phyloP scores from a whole-genome alignment of 2,888 invertebrate species.

The Drosophila vallismaia region DNA sequence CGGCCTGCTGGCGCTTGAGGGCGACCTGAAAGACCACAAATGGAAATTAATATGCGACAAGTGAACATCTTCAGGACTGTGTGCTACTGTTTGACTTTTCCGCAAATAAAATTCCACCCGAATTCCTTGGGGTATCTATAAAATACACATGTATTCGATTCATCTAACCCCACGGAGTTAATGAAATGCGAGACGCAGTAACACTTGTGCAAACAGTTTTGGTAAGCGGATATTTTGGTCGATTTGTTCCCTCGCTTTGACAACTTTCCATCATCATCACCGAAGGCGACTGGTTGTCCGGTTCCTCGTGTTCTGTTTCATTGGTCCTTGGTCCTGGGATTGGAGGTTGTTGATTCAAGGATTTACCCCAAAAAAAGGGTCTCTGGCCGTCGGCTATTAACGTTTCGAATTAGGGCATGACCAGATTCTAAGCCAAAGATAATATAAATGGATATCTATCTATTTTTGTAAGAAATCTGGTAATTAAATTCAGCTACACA shows the following conservation, averaged over 20 bases:
- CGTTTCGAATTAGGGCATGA: constrained; percentile 61
- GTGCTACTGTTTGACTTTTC: constrained; percentile 63
- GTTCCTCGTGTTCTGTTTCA: constrained; percentile 63
- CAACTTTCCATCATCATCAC: constrained; percentile 75
- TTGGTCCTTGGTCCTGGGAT: constrained; percentile 39
- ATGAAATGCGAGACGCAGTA: constrained; percentile 59
- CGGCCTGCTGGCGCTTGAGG: constrained; percentile 97
- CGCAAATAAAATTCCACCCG: constrained; percentile 34
- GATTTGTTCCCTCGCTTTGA: constrained; percentile 73
- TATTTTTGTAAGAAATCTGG: constrained; percentile 9
- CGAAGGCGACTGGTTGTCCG: constrained; percentile 11
- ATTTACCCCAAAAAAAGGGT: background rate
- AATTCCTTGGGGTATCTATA: constrained; percentile 61
- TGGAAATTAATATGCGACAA: constrained; percentile 80
- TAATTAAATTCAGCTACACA: constrained; percentile 24
- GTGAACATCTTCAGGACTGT: constrained; percentile 54
- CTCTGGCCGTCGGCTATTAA: constrained; percentile 54
- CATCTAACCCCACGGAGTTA: background rate
- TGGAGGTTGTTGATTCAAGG: constrained; percentile 13
- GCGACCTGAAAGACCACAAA: constrained; percentile 89
- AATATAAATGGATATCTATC: constrained; percentile 45
- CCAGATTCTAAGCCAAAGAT: constrained; percentile 53
- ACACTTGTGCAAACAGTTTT: constrained; percentile 79
- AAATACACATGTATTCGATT: background rate
- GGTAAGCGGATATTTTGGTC: constrained; percentile 79